These are phyloP conservation scores for Laticauda colubrina DNA, from an alignment of 2,113 vertebrate species.

Conservation along the genomic window DNA sequence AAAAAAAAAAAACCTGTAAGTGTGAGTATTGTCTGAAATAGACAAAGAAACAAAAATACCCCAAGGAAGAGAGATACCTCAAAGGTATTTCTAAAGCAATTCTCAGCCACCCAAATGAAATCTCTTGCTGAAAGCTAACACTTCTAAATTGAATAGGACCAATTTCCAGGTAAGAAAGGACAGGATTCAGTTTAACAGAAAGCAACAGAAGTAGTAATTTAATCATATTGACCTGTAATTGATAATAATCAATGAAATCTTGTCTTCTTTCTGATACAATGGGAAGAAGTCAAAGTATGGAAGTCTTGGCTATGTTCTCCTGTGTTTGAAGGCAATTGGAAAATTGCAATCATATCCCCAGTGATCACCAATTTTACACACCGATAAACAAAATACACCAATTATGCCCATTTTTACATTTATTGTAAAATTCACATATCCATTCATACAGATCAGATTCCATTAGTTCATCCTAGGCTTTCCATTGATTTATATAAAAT, in stretches of 20 bases:
- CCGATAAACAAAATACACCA: neutral
- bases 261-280: neutral
- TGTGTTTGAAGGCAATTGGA: neutral
- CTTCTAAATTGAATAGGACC: neutral
- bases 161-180: neutral
- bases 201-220: neutral
- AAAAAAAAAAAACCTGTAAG: neutral
- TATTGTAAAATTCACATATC: neutral
- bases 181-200: neutral
- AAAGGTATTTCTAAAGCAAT: neutral
- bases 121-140: neutral
- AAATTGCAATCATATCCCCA: neutral
- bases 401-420: neutral
- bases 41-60: conserved; percentile 34
- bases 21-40: conserved; percentile 31
- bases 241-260: neutral
- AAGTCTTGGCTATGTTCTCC: neutral
- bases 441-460: neutral
- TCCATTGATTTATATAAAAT: neutral
- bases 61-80: neutral
- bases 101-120: neutral
- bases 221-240: neutral
- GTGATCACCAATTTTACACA: neutral
- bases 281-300: neutral
- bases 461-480: neutral